These are phyloP conservation scores for Cetoscarus ocellatus DNA, from an alignment of 2,797 vertebrate species.

Conservation along the genomic window DNA sequence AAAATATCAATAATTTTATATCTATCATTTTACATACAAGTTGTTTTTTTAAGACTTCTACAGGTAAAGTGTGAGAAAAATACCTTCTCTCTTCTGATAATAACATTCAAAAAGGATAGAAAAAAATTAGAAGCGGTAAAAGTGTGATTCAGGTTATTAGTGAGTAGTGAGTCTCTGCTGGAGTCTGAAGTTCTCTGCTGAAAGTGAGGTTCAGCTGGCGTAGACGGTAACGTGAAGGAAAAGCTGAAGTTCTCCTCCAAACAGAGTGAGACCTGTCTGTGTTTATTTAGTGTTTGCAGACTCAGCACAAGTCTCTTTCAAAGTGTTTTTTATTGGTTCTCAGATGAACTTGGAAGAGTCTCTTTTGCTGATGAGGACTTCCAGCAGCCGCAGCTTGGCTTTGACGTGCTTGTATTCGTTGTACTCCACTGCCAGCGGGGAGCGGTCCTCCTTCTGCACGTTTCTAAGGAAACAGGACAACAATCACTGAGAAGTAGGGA, in stretches of 20 bases:
- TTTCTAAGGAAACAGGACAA: conserved; percentile 81
- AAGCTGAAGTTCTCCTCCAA: conserved; percentile 24
- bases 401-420: conserved; percentile 97
- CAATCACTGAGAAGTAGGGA: conserved; percentile 15
- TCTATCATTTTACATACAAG: conserved; percentile 41
- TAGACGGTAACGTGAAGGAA: not conserved
- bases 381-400: conserved; percentile 94
- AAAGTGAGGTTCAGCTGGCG: conserved; percentile 22
- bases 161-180: conserved; percentile 22
- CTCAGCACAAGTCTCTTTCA: conserved; percentile 32
- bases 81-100: conserved; percentile 44
- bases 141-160: conserved; percentile 52
- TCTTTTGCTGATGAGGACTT: conserved; percentile 98
- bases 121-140: conserved; percentile 76
- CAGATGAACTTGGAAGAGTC: conserved; percentile 86
- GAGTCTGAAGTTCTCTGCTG: conserved; percentile 4
- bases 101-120: conserved; percentile 61
- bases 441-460: conserved; percentile 96
- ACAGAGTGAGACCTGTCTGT: conserved; percentile 52
- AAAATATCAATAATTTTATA: conserved; percentile 58
- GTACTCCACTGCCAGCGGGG: conserved; percentile 94
- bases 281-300: conserved; percentile 10
- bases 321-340: conserved; percentile 28
- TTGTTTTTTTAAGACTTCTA: conserved; percentile 69
- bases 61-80: conserved; percentile 56